A percentile compares a stretch with the other conserved stretches of the same genome.
Evolutionary conservation across 2,797 vertebrate species (phyloP).

Genomic region (Corythornis leucogaster): DNA sequence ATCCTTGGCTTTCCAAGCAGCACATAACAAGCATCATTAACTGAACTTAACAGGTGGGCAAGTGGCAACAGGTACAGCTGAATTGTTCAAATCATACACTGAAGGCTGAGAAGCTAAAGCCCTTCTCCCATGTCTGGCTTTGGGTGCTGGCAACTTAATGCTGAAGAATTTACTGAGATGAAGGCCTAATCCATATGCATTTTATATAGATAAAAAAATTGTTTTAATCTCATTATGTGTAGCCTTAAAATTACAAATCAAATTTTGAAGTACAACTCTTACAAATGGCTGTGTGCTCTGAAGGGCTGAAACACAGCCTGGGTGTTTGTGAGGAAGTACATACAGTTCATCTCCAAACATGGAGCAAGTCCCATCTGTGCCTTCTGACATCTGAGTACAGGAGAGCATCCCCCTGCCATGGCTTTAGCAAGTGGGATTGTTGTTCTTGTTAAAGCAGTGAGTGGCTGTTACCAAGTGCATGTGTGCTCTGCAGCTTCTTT

Average conservation of each 20-base stretch:
- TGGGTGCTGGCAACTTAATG: neutral
- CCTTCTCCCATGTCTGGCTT: neutral
- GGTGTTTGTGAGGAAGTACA: neutral
- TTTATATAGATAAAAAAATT: too few relatives aligned
- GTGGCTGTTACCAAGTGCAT: neutral
- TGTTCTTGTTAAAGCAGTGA: neutral
- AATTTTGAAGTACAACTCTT: neutral
- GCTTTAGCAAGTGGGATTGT: neutral
- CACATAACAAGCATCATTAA: neutral
- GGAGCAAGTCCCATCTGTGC: neutral
- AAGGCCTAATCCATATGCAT: rapidly evolving
- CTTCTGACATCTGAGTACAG: neutral
- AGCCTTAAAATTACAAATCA: neutral
- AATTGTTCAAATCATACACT: neutral
- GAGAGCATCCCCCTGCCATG: neutral
- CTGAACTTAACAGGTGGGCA: neutral
- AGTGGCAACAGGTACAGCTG: neutral
- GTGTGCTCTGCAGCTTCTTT: neutral
- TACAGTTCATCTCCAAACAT: neutral
- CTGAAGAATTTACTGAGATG: neutral
- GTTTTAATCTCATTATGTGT: neutral
- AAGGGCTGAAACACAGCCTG: neutral
- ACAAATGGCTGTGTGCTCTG: rapidly evolving
- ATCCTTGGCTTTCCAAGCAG: neutral
- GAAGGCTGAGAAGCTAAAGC: neutral